phyloP scores from a whole-genome alignment of 2,113 vertebrate genomes.

The Montifringilla adamsi region DNA sequence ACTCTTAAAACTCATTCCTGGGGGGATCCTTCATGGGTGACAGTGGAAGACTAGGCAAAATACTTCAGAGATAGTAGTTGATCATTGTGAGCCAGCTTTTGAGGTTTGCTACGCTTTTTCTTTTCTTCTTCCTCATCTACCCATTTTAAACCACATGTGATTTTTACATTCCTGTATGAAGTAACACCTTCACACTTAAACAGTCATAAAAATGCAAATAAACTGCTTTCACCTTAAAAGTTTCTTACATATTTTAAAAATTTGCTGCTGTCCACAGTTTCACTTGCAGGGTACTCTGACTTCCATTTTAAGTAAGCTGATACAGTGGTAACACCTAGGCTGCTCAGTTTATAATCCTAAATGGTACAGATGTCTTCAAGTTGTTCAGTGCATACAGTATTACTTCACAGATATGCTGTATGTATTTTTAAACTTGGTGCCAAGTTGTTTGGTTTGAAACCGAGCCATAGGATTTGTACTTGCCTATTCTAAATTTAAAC shows the following conservation, averaged over 20 bases:
- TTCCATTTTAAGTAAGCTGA: not conserved
- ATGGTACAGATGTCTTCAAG: constrained; percentile 6
- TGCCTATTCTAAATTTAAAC: constrained; percentile 57
- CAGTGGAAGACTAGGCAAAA: not conserved
- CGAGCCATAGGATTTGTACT: constrained; percentile 31
- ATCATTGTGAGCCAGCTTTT: not conserved
- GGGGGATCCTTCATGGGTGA: not conserved
- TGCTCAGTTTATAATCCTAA: not conserved
- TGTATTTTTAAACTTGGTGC: constrained; percentile 42
- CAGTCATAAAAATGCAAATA: not conserved
- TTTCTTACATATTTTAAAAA: not conserved
- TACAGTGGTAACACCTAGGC: not conserved
- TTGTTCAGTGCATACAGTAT: constrained; percentile 12
- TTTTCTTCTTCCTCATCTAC: not conserved
- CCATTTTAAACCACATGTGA: not conserved
- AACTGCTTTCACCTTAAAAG: not conserved
- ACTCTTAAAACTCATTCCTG: not conserved
- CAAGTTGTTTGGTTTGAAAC: constrained; percentile 43
- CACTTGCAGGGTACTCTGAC: not conserved
- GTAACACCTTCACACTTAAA: not conserved
- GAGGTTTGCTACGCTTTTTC: fast-evolving
- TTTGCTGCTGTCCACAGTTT: not conserved
- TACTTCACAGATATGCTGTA: not conserved
- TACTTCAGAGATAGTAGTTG: not conserved
- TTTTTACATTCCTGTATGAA: not conserved